Evolutionary conservation across 2,888 invertebrate genomes (phyloP), one percentile per base, ranked within the genome.

Genomic region (Omphaloscelis lunosa): DNA sequence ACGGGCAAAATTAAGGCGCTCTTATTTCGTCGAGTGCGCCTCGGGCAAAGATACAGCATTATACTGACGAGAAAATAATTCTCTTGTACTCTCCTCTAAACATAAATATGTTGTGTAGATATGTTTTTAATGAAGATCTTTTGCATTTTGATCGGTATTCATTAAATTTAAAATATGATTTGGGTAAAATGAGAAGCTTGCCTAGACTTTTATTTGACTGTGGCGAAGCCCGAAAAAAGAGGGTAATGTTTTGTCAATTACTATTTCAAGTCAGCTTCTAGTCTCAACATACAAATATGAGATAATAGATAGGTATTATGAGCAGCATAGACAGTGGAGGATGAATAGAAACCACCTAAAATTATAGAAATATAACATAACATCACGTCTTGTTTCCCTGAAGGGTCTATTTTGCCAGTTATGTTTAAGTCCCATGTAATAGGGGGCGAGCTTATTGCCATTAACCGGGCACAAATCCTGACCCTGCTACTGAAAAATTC

Each of bases 1-100:
- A 76, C 63, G 67, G 59, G 39, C 56, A 68, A 79, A 83, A 83
- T 80, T 77, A 71, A 73, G 67, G 72, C 72, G 75, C 62, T 72
- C 58, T 75, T 80, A 66, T 66, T 84, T 83, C 72, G 65, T 39
- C 9, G 29, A 73, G 62, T 58, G 76, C 83, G 79, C 76, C 83
- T 23, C 58, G 45, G 83, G 83, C 77, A 23, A 61, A 34, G 27
- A 66, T 58, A 62, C 39, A 67, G 73, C 69, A 51, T 67, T 61
- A 75, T 12, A 68, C 68, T 53, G 59, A 67, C 58, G 78, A 76
- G 69, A 69, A 76, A 74, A 62, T 65, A 80, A 72, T 75, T 76
- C 56, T 62, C 58, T 72, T 69, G 53, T 69, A 58, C 15, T 48
- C 51, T 39, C 15, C 1, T 29, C 15, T 45, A 29, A 62, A 72